phyloP scores from a whole-genome alignment of 2,888 invertebrate genomes.

The Caenorhabditis panamensis region DNA sequence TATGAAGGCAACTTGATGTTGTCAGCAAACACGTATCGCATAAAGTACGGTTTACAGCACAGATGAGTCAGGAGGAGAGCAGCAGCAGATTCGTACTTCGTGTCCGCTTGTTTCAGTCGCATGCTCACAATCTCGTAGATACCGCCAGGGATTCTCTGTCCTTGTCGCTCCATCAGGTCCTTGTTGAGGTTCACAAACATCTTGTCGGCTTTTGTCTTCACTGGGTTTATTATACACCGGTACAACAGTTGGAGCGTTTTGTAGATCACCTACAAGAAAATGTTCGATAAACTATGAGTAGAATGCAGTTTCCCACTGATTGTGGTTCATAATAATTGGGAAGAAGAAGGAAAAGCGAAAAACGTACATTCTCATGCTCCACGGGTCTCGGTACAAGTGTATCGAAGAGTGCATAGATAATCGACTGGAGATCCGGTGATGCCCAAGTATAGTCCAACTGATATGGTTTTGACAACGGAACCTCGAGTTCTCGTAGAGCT shows the following conservation, averaged over 20 bases:
- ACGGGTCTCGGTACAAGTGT: conserved; percentile 12
- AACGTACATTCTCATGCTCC: conserved; percentile 39
- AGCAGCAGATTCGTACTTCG: conserved; percentile 36
- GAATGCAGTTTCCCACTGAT: too few relatives aligned
- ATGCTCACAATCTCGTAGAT: conserved; percentile 43
- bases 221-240: background rate
- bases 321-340: background rate
- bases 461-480: conserved; percentile 23
- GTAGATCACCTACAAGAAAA: conserved; percentile 31
- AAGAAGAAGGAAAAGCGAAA: background rate
- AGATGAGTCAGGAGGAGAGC: conserved; percentile 39
- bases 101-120: conserved; percentile 22
- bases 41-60: conserved; percentile 42
- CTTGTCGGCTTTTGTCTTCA: conserved; percentile 7
- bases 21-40: conserved; percentile 27
- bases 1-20: background rate
- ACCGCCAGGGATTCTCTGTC: background rate
- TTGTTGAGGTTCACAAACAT: conserved; percentile 24
- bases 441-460: conserved; percentile 11
- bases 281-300: too few relatives aligned
- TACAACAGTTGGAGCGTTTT: conserved; percentile 32
- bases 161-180: conserved; percentile 19
- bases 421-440: conserved; percentile 7
- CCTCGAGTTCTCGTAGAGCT: conserved; percentile 35
- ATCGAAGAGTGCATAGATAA: conserved; percentile 42